These are phyloP conservation scores for Neogale vison DNA, from an alignment of 2,113 vertebrate species.

Conservation along the genomic window DNA sequence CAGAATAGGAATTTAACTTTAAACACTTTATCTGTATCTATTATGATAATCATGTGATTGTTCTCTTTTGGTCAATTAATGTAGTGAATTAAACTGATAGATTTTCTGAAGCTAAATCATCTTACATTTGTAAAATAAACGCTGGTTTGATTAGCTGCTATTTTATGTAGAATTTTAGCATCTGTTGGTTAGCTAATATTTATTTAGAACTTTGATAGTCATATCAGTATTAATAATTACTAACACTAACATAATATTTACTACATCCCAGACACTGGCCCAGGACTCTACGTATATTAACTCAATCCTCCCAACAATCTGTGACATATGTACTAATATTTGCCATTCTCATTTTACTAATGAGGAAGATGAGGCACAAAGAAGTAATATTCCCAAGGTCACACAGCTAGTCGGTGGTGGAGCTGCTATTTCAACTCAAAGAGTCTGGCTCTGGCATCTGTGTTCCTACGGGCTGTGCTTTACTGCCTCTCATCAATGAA, in stretches of 20 bases:
- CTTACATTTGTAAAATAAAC: not conserved
- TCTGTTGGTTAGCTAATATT: not conserved
- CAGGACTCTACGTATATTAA: not conserved
- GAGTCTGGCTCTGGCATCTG: not conserved
- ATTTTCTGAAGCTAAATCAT: not conserved
- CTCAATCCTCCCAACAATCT: not conserved
- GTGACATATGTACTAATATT: not conserved
- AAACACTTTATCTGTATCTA: not conserved
- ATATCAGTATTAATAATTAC: not conserved
- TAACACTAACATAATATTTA: not conserved
- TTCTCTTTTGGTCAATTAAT: constrained; percentile 8
- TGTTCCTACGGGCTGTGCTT: not conserved
- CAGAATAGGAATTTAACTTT: not conserved
- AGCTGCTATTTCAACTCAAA: too few relatives aligned
- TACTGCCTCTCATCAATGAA: not conserved
- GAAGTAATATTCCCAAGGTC: not conserved
- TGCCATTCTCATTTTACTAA: not conserved
- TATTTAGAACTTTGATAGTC: not conserved
- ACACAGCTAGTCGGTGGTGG: not conserved
- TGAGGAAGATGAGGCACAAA: not conserved
- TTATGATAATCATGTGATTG: not conserved
- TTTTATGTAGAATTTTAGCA: not conserved
- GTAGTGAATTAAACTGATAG: not conserved
- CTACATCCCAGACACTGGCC: not conserved
- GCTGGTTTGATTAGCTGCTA: not conserved